Percentiles rank a stretch among this genome's conserved stretches.
Conservation (phyloP, 2,113 vertebrate species). For the human region GRCh38 chrY:7101001-7101500, state of each 20-base stretch:
- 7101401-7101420: no score
- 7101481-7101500: background rate
- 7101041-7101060: accelerated
- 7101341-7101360: no score
- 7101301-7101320: accelerated
- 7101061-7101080: accelerated
- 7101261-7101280: background rate
- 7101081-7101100: accelerated
- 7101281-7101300: background rate
- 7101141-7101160: accelerated
- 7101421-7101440: background rate
- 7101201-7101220: background rate
- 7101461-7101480: background rate
- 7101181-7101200: accelerated
- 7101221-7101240: accelerated
- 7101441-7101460: background rate
- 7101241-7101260: background rate
- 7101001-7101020: no score
- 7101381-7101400: background rate
- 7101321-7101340: background rate
- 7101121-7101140: accelerated
- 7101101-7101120: accelerated
- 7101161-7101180: accelerated
- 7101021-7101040: no score
- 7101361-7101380: no score